A percentile compares a stretch with the other conserved stretches of the same genome.
Evolutionary conservation across 1,140 invertebrate genomes (phyloP).

Genomic region (Drosophila bipectinata): DNA sequence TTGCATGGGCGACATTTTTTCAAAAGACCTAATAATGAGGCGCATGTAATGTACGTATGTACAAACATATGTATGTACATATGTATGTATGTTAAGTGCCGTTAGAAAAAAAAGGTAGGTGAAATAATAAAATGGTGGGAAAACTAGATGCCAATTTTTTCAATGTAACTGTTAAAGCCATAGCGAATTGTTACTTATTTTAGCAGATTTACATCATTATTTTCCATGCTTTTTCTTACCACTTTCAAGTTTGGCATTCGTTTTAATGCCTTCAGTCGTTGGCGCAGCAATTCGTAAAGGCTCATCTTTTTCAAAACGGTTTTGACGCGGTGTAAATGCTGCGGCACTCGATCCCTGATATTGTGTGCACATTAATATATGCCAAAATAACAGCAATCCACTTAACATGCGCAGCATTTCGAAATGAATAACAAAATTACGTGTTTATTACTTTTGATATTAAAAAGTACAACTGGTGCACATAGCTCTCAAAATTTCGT

Average conservation of each 20-base stretch:
- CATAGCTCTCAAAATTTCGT: background rate
- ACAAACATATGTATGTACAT: no score
- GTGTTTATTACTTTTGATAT: background rate
- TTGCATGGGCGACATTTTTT: conserved; percentile 82
- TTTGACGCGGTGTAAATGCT: conserved; percentile 52
- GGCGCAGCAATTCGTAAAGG: conserved; percentile 14
- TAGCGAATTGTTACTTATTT: background rate
- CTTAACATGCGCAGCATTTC: conserved; percentile 24
- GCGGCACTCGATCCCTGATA: background rate
- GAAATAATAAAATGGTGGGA: no score
- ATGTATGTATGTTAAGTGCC: no score
- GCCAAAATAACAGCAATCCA: conserved; percentile 19
- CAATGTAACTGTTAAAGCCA: background rate
- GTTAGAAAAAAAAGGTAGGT: no score
- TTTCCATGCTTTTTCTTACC: conserved; percentile 12
- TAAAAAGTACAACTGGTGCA: background rate
- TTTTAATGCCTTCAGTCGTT: background rate
- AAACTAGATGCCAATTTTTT: background rate
- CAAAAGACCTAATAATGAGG: conserved; percentile 34
- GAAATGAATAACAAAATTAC: background rate
- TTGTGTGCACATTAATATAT: conserved; percentile 19
- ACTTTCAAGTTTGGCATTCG: conserved; percentile 2
- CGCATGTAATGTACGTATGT: no score
- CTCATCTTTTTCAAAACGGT: conserved; percentile 11
- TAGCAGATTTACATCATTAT: background rate